A percentile compares a stretch with the other conserved stretches of the same genome.
phyloP scores from a whole-genome alignment of 2,113 vertebrate species.

The Lamprologus callipterus region DNA sequence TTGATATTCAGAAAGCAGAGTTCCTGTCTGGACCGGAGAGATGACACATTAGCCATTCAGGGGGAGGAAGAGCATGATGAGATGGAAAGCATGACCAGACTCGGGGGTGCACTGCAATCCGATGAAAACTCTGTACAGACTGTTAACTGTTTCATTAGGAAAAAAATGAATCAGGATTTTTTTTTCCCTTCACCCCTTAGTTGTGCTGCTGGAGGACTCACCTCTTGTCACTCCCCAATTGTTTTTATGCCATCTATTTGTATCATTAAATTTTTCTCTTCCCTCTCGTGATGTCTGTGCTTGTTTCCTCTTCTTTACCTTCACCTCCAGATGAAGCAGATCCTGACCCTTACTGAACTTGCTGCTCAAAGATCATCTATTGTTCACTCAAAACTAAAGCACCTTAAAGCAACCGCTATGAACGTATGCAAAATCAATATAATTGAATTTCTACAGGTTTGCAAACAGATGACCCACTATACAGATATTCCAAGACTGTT shows the following conservation, averaged over 20 bases:
- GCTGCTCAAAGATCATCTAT: neutral
- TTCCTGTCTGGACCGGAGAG: fast-evolving
- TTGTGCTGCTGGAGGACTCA: neutral
- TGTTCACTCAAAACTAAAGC: neutral
- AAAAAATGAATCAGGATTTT: neutral
- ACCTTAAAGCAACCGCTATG: neutral
- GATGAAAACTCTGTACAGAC: neutral
- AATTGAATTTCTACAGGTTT: neutral
- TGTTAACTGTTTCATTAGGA: neutral
- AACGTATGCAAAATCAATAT: fast-evolving
- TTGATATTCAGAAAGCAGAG: neutral
- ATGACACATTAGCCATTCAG: neutral
- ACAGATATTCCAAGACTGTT: neutral
- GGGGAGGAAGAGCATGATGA: too few relatives aligned
- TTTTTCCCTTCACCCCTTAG: neutral
- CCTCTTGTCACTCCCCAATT: neutral
- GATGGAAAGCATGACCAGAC: neutral
- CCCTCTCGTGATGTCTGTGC: fast-evolving
- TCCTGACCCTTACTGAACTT: neutral
- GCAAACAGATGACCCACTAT: neutral
- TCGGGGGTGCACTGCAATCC: neutral
- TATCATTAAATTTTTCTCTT: fast-evolving
- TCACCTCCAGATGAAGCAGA: neutral
- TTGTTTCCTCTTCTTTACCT: fast-evolving
- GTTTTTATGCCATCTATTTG: neutral